These are phyloP conservation scores for Pseudococcus viburni DNA, from an alignment of 2,888 invertebrate species.

Conservation along the genomic window DNA sequence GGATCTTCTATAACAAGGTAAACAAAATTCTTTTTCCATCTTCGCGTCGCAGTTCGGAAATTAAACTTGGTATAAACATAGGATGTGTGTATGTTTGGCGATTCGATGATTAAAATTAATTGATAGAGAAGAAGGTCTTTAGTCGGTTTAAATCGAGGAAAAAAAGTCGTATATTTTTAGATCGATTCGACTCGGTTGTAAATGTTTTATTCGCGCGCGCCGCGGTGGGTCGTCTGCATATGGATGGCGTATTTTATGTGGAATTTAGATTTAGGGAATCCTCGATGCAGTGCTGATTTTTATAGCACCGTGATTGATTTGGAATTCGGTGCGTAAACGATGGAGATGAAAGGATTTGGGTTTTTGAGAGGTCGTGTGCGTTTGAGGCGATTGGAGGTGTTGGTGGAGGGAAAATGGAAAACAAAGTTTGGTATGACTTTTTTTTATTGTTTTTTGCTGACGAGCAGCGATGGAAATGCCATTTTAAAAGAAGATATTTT, in stretches of 20 bases:
- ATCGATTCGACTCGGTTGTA: constrained; percentile 34
- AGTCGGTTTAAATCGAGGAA: not conserved
- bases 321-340: too few species aligned
- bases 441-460: too few species aligned
- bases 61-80: not conserved
- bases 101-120: constrained; percentile 33
- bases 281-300: not conserved
- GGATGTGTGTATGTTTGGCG: not conserved
- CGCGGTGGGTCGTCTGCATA: constrained; percentile 28
- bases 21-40: constrained; percentile 12
- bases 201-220: constrained; percentile 44
- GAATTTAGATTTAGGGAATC: not conserved
- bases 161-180: constrained; percentile 19
- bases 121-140: constrained; percentile 23
- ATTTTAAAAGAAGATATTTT: too few species aligned
- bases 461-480: too few species aligned
- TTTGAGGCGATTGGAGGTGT: not conserved
- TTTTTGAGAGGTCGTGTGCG: not conserved
- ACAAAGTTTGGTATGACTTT: too few species aligned
- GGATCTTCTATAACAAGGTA: not conserved
- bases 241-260: not conserved
- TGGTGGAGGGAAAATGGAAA: too few species aligned
- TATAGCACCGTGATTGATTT: not conserved
- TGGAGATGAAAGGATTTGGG: too few species aligned
- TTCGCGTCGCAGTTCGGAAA: too few species aligned